Base-by-base conservation (phyloP, 2,797 vertebrate species). In the Hoplostethus mediterraneus region DNA sequence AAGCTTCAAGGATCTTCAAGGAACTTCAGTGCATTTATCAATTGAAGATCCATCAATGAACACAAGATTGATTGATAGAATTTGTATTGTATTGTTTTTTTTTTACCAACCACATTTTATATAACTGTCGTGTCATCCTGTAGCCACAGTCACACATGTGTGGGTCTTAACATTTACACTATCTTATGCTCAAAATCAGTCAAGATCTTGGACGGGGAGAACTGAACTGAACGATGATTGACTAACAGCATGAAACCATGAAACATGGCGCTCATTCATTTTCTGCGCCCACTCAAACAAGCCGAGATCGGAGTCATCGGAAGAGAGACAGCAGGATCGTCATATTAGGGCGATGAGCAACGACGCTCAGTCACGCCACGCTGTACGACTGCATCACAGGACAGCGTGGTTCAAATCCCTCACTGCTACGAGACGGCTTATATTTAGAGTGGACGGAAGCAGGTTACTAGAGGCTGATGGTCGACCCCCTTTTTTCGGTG, bases 381-480 rank as follows among this genome's bases (percentile, higher is more conserved):
- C 44, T n/a, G 13, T 36, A 2, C 31, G 17, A n/a, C 56, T 25
- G 70, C 45, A 33, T 49, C 47, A 38, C 38, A 12, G 36, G 17
- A 61, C 31, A 33, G 28, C 25, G 49, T 49, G 38, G 61, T 57
- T 52, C 42, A 59, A 30, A 60, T 45, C 31, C 25, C 47, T 62
- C 21, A 62, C 33, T 38, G 33, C 25, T 38, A 9, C 53, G 3
- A 21, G 6, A 48, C 25, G 44, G 40, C 61, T 62, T 62, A 49
- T 62, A 53, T 75, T 72, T 77, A 17, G 66, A 63, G 52, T 60
- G 56, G 31, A 57, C 14, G 44, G 38, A 10, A 40, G 38, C 10
- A 6, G 38, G 38, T 40, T 10, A 40, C 38, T 40, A 40, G 44
- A 14, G 33, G 33, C 33, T 6, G 13, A 42, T 12, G 8, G 10